Evolutionary conservation across 64 coral and sea anemone species (phyloP), one percentile per base, ranked within the genome.

Genomic region (Platygyra sinensis): DNA sequence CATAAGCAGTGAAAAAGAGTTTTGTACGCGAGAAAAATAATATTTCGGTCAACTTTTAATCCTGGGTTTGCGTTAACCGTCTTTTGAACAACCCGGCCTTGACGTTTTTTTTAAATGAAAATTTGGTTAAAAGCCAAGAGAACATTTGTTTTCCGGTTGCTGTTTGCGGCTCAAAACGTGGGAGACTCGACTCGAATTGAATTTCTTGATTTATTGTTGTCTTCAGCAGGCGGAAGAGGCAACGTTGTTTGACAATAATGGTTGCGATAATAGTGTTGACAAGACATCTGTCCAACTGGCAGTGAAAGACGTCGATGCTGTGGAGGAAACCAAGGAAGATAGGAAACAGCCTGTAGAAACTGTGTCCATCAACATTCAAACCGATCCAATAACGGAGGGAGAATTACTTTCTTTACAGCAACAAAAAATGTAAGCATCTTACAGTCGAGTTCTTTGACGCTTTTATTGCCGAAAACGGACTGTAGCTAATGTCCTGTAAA

Each of bases 351-450:
- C 81, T 9, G 36, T 85, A 9, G 31, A 28, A 71, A 85, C 63
- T 25, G 38, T 0, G 29, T 76, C 86, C 28, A 28, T 88, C 11
- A 60, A 88, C 6, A 14, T 88, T 32, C 86, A 88, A 88, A 75
- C 86, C 27, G 72, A 76, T 13, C 32, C 57, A 60, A 75, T 88
- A 13, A 88, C 86, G 2, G 52, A 63, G 2, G 27, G 6, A 61
- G 86, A 88, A 20, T n/a, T 77, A 8, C 49, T 91, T 29, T 83
- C 89, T 11, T 28, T 75, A 10, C 89, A 91, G 22, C 89, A 91
- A 29, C 80, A 91, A 19, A 91, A 76, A 31, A 62, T 85, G 89
- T 91, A 76, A 91, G 89, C 63, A 27, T 63, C 16, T 69, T 71
- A 51, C 25, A 9, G n/a, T 11, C n/a, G 2, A n/a, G 54, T 57